Percentiles rank a stretch among this genome's conserved stretches.
Conservation (phyloP, 2,888 invertebrate species). For the Tupiocoris notatus region DNA sequence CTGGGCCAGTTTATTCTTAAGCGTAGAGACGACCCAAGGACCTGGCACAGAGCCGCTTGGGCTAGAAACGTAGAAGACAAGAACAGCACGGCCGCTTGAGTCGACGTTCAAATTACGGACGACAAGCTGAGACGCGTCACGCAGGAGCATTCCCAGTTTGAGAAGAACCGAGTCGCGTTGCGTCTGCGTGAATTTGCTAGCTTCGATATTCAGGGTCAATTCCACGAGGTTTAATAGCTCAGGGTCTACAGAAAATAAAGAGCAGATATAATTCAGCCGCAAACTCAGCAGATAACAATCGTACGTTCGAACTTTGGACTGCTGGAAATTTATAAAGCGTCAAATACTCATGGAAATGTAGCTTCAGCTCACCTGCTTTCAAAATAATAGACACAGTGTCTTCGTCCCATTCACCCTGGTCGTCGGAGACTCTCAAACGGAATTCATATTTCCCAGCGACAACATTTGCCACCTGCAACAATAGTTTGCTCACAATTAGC, state of each 20-base stretch:
- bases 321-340: too few relatives aligned
- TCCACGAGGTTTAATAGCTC: conserved; percentile 74
- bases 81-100: conserved; percentile 63
- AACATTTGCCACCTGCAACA: conserved; percentile 80
- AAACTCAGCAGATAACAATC: too few relatives aligned
- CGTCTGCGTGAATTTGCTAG: conserved; percentile 65
- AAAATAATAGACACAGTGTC: conserved; percentile 84
- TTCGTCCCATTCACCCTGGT: conserved; percentile 77
- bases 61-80: conserved; percentile 68
- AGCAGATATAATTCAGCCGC: too few relatives aligned
- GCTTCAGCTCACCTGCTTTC: conserved; percentile 59
- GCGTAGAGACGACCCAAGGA: conserved; percentile 63
- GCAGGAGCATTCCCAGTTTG: conserved; percentile 75
- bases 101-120: conserved; percentile 55
- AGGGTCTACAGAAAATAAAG: conserved; percentile 71
- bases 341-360: too few relatives aligned
- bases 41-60: conserved; percentile 61
- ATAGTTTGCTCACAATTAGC: too few relatives aligned
- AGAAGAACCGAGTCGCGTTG: conserved; percentile 75
- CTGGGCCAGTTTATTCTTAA: conserved; percentile 67
- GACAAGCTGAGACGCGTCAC: conserved; percentile 63
- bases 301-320: too few relatives aligned
- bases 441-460: conserved; percentile 86
- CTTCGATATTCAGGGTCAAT: conserved; percentile 74
- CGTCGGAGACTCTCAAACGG: conserved; percentile 83